These are phyloP conservation scores for Drosophila suzukii DNA, from an alignment of 1,140 invertebrate genomes.

Conservation along the genomic window DNA sequence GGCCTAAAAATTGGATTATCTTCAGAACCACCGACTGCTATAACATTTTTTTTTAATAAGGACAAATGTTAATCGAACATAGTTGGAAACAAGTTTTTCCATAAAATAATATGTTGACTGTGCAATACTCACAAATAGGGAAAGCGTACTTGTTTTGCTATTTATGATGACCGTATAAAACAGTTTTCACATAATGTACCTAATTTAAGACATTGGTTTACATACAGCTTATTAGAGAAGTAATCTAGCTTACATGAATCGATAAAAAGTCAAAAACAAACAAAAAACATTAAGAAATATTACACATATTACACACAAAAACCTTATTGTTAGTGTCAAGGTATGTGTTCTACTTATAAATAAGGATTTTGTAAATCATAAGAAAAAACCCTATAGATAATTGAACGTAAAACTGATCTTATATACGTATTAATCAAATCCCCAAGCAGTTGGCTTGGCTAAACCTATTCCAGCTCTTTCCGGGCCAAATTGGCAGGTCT, in stretches of 20 bases:
- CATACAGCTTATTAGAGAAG: background rate
- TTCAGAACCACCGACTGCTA: no score
- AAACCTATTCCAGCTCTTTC: background rate
- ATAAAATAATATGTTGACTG: no score
- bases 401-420: background rate
- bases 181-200: no score
- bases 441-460: background rate
- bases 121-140: no score
- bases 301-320: background rate
- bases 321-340: background rate
- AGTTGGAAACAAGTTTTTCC: no score
- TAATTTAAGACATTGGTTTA: background rate
- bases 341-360: background rate
- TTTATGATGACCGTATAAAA: no score
- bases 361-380: background rate
- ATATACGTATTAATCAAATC: background rate
- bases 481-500: background rate
- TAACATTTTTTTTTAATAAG: no score
- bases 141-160: no score
- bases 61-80: no score
- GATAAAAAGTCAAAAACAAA: background rate
- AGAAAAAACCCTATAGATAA: no score
- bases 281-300: no score
- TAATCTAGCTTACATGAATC: background rate
- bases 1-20: no score